These are phyloP conservation scores for Danio albolineatus DNA, from an alignment of 2,797 vertebrate species.

Conservation along the genomic window DNA sequence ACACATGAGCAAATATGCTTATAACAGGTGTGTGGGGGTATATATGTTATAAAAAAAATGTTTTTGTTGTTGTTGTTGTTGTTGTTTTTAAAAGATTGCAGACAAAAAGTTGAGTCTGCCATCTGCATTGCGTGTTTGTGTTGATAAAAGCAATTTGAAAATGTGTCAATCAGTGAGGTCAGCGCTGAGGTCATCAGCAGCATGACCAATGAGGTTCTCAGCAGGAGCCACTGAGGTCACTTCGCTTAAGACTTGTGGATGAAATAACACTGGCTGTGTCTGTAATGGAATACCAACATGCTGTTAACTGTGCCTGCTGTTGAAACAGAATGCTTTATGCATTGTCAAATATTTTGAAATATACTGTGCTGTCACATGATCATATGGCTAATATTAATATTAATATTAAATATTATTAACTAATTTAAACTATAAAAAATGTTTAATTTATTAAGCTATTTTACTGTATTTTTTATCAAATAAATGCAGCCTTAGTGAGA, in stretches of 20 bases:
- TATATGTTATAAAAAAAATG: too few species aligned
- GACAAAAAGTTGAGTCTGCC: slow-evolving; percentile 9
- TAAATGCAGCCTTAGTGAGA: too few species aligned
- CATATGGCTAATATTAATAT: too few species aligned
- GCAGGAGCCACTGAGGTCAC: background rate
- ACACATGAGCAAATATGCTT: slow-evolving; percentile 35
- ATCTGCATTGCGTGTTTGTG: slow-evolving; percentile 33
- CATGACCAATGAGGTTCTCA: slow-evolving; percentile 23
- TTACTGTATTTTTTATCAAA: too few species aligned
- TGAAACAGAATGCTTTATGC: background rate
- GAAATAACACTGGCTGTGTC: slow-evolving; percentile 1
- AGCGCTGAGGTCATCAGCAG: slow-evolving; percentile 20
- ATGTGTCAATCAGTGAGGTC: slow-evolving; percentile 40
- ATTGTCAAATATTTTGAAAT: too few species aligned
- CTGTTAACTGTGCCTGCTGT: background rate
- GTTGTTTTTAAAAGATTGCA: background rate
- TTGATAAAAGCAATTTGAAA: background rate
- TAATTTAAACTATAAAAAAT: too few species aligned
- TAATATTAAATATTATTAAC: too few species aligned
- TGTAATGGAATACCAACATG: background rate
- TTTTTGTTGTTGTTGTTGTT: too few species aligned
- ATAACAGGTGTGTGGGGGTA: slow-evolving; percentile 27
- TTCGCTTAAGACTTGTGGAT: background rate
- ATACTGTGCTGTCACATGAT: too few species aligned
- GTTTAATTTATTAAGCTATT: too few species aligned